Conservation (phyloP, 1,140 invertebrate genomes). For the Neocloeon triangulifer region DNA sequence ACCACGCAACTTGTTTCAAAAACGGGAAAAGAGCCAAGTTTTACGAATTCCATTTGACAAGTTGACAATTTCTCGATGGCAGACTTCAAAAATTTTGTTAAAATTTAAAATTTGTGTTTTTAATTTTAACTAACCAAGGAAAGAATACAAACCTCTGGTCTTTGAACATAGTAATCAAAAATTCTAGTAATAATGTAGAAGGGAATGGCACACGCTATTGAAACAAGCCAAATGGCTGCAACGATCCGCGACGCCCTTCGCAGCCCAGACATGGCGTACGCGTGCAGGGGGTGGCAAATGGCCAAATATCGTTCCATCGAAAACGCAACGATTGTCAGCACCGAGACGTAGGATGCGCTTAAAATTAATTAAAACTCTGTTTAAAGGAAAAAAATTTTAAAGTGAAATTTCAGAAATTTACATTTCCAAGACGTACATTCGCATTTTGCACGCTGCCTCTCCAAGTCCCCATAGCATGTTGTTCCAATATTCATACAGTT, state of each 20-base stretch:
- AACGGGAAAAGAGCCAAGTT: too few relatives aligned
- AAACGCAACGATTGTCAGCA: constrained; percentile 53
- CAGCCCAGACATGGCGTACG: constrained; percentile 20
- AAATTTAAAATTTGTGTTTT: too few relatives aligned
- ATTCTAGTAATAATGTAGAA: too few relatives aligned
- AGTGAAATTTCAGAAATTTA: too few relatives aligned
- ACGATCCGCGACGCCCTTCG: constrained; percentile 33
- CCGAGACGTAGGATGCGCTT: constrained; percentile 72
- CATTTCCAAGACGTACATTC: constrained; percentile 66
- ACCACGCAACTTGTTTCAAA: too few relatives aligned
- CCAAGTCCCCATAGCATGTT: constrained; percentile 82
- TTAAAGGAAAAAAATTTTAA: too few relatives aligned
- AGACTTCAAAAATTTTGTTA: too few relatives aligned
- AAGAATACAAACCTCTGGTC: too few relatives aligned
- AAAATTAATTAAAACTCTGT: constrained; percentile 13
- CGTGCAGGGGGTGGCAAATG: constrained; percentile 38
- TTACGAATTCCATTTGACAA: too few relatives aligned
- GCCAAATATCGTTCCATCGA: constrained; percentile 47
- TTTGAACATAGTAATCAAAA: too few relatives aligned
- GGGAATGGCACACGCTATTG: constrained; percentile 27
- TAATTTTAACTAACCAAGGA: too few relatives aligned
- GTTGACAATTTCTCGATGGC: too few relatives aligned
- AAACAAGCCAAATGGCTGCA: constrained; percentile 29
- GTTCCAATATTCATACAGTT: constrained; percentile 72
- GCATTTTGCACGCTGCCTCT: constrained; percentile 55